Conservation (phyloP, 2,113 vertebrate genomes). For the Silurus asotus region DNA sequence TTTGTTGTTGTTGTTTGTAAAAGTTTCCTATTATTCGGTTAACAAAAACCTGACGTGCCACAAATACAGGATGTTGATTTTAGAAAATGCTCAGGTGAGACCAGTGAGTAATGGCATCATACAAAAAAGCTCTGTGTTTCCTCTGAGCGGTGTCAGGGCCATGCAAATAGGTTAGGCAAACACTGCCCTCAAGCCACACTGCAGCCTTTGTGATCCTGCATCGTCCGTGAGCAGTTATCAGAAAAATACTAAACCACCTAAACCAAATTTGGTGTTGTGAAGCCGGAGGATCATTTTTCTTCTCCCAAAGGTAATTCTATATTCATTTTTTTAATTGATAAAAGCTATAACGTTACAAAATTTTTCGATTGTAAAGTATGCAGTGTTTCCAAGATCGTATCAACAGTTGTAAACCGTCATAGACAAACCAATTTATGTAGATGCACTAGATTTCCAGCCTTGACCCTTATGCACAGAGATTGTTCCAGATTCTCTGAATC, state of each 20-base stretch:
- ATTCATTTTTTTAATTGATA: not conserved
- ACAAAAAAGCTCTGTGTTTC: slow-evolving; percentile 23
- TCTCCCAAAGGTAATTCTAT: not conserved
- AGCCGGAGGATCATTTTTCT: not conserved
- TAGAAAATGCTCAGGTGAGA: not conserved
- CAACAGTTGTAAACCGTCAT: not conserved
- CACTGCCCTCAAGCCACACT: slow-evolving; percentile 18
- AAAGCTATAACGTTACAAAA: not conserved
- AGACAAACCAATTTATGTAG: not conserved
- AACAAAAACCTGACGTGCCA: not conserved
- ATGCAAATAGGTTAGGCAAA: slow-evolving; percentile 40
- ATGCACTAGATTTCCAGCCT: not conserved
- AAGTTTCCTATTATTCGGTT: not conserved
- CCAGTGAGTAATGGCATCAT: not conserved
- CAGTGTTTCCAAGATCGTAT: not conserved
- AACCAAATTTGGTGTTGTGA: not conserved
- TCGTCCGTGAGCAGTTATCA: slow-evolving; percentile 4
- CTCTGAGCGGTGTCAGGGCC: slow-evolving; percentile 14
- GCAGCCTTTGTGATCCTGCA: slow-evolving; percentile 25
- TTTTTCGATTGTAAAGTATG: not conserved
- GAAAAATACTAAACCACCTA: not conserved
- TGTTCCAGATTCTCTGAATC: too few relatives aligned
- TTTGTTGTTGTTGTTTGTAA: not conserved
- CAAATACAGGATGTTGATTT: not conserved
- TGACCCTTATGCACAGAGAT: too few relatives aligned